Evolutionary conservation across 2,888 invertebrate genomes (phyloP), one percentile per base, ranked within the genome.

Genomic region (Andrena bucephala): DNA sequence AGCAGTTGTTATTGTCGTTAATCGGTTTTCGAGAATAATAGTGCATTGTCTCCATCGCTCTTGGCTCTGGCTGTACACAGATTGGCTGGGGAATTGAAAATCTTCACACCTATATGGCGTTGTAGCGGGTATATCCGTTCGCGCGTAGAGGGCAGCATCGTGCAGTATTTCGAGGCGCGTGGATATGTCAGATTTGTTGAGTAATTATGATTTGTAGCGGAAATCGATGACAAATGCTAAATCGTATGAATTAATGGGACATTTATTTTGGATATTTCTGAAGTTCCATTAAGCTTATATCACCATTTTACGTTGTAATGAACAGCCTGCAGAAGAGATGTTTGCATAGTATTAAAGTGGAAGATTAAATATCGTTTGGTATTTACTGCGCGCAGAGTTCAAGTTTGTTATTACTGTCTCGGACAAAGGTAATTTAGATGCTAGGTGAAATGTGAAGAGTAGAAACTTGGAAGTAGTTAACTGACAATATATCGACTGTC

Each of bases 91-190:
- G n/a, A 20, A 27, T 62, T n/a, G 8, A 0, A 10, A n/a, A 16
- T 7, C 2, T 20, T 63, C 24, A 10, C 29, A 10, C 27, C 16
- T 50, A 27, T 7, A 8, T 27, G 6, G 0, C 31, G 24, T n/a
- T 24, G 29, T 0, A 1, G 36, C 29, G 29, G 10, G 33, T 67
- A 67, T 60, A n/a, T 10, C 16, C 0, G 1, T 8, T 8, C 16
- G 52, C 27, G 48, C 59, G 20, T 8, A 86, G 86, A 80, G 75
- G 24, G 57, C 86, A 68, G 52, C 81, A 80, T 54, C 1, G 16
- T 67, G n/a, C 67, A 60, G 69, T 52, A 24, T 71, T 16, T 13
- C 36, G n/a, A 33, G n/a, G 24, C 31, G 29, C 2, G 42, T 74
- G 57, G 68, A 75, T 62, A 74, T 50, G 50, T 10, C 48, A 65